Evolutionary conservation across 2,113 vertebrate species (phyloP), one percentile per base, ranked within the genome.

Genomic region (Trematomus loennbergii): DNA sequence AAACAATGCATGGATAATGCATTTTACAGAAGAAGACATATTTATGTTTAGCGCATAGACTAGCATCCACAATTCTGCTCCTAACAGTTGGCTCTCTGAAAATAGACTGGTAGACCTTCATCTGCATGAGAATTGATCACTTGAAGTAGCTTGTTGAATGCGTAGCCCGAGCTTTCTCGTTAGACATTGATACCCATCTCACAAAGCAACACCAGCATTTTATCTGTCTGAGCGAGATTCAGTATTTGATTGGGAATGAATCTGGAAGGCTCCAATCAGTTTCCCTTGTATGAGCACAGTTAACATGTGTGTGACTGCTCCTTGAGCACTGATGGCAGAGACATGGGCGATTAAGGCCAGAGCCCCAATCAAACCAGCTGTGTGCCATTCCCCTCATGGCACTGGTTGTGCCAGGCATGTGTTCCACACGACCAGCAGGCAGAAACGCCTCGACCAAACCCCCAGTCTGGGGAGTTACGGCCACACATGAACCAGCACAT

Each of bases 331-430:
- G 92, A 93, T 93, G 92, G 89, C 87, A 88, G 78, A 72, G 86
- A 72, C 78, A 66, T 57, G 61, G 78, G 75, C 75, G 74, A 88
- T 89, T 90, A 89, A 86, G 83, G 91, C 89, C 88, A 78, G 79
- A 81, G 84, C 86, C 89, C 50, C 89, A 94, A 93, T 92, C 91
- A 92, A 88, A 92, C 82, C 89, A 92, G 91, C 90, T 92, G 90
- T 88, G 86, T 89, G 79, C 80, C 86, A 68, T 86, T 86, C 86
- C 75, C 84, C 84, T 58, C 17, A 60, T 82, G 80, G 73, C 63
- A 65, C 60, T 61, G 55, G 43, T 72, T 68, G 83, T 91, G 90
- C 88, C 91, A 90, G 83, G 70, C 84, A 82, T 92, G 88, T 92
- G 89, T 90, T 90, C 84, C 75, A 86, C 79, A 79, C 69, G 79